Base-by-base conservation (phyloP, 1,140 invertebrate species). In the Calliopsis andreniformis region DNA sequence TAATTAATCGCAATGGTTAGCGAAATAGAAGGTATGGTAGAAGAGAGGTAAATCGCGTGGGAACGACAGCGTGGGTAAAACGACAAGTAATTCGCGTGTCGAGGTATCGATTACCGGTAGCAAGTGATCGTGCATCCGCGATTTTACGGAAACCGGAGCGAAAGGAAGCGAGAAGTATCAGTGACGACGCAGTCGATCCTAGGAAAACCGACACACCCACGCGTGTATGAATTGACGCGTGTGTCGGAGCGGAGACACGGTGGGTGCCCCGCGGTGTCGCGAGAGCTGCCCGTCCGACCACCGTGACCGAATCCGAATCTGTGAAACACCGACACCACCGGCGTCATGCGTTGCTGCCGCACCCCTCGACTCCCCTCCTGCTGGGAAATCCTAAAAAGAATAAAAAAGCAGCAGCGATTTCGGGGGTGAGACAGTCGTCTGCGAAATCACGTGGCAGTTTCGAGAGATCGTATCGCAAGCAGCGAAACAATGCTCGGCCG, bases 281-380 rank as follows among this genome's bases (percentile, higher is more conserved):
- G 80, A 64, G 70, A 83, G 84, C 69, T 80, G 66, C 73, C 81
- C 87, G 84, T 86, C 89, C 87, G 76, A n/a, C 73, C 43, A 90
- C 86, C 89, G 91, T 91, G 89, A 91, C 91, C 79, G 87, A 88
- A 88, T 83, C 85, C 83, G 83, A 85, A 89, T 87, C 83, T 87
- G 79, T 69, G 86, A 71, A 87, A 88, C 85, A 86, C 88, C 84
- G 79, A 87, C 86, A 87, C 87, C 83, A 73, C 39, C 67, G 62
- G 59, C 71, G 61, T 78, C 73, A 75, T 75, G 76, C 69, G 63
- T 76, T 79, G 51, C 53, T 39, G 71, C 30, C 69, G 43, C 43
- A 58, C 20, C 30, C 23, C 47, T 25, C 62, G 28, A 7, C 0
- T 12, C 23, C 30, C 55, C 7, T 47, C 14, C 14, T 30, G 23